Conservation (phyloP, 2,113 vertebrate species). For the Lanius ludovicianus region DNA sequence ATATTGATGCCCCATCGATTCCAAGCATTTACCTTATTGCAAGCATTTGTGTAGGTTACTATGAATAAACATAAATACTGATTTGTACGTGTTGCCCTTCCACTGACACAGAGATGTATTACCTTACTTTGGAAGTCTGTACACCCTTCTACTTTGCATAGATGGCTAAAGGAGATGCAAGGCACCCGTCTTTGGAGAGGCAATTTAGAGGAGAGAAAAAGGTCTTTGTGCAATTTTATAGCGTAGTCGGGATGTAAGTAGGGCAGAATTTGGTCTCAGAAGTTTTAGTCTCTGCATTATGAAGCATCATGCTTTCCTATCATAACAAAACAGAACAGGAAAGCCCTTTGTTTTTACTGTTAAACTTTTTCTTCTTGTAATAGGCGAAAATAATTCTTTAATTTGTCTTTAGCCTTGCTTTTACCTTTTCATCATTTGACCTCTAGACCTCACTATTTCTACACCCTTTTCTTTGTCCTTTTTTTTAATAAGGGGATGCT, state of each 20-base stretch:
- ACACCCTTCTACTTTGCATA: conserved; percentile 58
- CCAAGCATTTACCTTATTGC: conserved; percentile 38
- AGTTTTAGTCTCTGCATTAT: background rate
- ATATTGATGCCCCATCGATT: background rate
- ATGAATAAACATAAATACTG: conserved; percentile 69
- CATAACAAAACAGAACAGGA: background rate
- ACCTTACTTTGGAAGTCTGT: conserved; percentile 61
- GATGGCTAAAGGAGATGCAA: conserved; percentile 61
- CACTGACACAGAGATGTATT: conserved; percentile 65
- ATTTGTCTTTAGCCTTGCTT: background rate
- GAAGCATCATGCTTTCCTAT: background rate
- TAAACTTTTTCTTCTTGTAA: background rate
- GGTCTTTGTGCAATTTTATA: conserved; percentile 19
- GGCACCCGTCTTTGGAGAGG: conserved; percentile 34
- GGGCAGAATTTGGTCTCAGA: background rate
- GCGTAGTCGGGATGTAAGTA: background rate
- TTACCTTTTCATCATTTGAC: background rate
- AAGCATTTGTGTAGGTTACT: conserved; percentile 55
- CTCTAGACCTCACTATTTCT: background rate
- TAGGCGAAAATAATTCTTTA: background rate
- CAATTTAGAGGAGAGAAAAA: conserved; percentile 57
- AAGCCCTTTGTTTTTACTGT: background rate
- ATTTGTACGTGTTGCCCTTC: conserved; percentile 56
- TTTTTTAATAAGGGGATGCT: background rate
- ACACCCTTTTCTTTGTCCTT: background rate